Evolutionary conservation across 2,888 invertebrate genomes (phyloP).

Genomic region (Dryocosmus kuriphilus): DNA sequence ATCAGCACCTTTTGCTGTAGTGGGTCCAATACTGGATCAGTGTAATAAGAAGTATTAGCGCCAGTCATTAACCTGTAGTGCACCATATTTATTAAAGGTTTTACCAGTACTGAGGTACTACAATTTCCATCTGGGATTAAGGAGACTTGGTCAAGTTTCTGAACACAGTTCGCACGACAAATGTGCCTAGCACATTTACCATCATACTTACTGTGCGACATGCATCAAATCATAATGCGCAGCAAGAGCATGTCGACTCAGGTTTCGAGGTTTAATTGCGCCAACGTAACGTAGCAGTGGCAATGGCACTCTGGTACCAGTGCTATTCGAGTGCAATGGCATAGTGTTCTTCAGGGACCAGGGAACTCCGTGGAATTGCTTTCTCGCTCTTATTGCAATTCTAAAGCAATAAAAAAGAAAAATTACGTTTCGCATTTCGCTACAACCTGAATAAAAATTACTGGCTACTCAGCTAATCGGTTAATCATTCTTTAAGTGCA

Average conservation of each 20-base stretch:
- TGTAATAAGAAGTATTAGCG: too few species aligned
- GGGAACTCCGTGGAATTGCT: slow-evolving; percentile 9
- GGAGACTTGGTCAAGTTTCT: slow-evolving; percentile 32
- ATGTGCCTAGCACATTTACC: slow-evolving; percentile 58
- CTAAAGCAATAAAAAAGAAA: slow-evolving; percentile 33
- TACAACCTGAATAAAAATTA: not conserved
- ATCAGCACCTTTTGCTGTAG: too few species aligned
- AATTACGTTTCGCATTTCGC: not conserved
- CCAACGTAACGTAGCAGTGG: slow-evolving; percentile 47
- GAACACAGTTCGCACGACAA: slow-evolving; percentile 43
- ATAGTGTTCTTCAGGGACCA: slow-evolving; percentile 12
- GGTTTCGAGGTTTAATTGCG: slow-evolving; percentile 69
- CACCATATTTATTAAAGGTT: too few species aligned
- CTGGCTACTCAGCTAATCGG: not conserved
- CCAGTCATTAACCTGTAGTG: too few species aligned
- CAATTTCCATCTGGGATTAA: not conserved
- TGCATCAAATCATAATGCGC: slow-evolving; percentile 59
- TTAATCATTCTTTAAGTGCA: not conserved
- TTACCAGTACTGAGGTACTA: too few species aligned
- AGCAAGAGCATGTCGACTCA: slow-evolving; percentile 59
- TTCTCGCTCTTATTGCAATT: slow-evolving; percentile 2
- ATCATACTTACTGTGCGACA: slow-evolving; percentile 54
- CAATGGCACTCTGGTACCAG: slow-evolving; percentile 17
- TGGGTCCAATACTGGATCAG: too few species aligned
- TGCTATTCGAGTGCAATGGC: slow-evolving; percentile 24